phyloP scores from a whole-genome alignment of 30 jellyfish, hydroid and myxozoan genomes.

The Aurelia coerulea region DNA sequence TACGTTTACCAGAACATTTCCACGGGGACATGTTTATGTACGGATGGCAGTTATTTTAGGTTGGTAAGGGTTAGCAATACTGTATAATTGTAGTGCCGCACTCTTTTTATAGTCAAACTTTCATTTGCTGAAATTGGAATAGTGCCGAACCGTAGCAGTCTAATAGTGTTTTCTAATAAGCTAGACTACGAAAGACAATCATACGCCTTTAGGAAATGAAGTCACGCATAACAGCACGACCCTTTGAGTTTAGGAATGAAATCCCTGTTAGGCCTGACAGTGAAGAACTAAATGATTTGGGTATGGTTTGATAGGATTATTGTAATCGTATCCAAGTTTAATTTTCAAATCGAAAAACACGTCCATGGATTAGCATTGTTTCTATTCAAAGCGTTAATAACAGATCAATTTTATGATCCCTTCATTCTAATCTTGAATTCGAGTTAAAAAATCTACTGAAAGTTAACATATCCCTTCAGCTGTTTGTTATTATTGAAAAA shows the following conservation, averaged over 20 bases:
- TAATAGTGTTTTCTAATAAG: too few relatives aligned
- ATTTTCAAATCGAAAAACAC: not conserved
- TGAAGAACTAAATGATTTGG: not conserved
- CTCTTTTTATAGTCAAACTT: too few relatives aligned
- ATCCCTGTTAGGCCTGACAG: not conserved
- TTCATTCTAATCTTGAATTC: not conserved
- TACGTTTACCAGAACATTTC: too few relatives aligned
- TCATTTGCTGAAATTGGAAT: too few relatives aligned
- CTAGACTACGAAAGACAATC: too few relatives aligned
- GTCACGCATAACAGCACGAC: too few relatives aligned
- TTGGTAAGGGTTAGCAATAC: too few relatives aligned
- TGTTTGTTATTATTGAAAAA: slow-evolving; percentile 50
- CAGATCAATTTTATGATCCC: not conserved
- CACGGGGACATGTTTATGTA: too few relatives aligned
- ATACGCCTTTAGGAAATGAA: too few relatives aligned
- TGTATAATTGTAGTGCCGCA: too few relatives aligned
- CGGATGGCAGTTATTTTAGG: too few relatives aligned
- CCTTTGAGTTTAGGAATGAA: not conserved
- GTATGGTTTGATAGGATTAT: not conserved
- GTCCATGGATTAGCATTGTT: not conserved
- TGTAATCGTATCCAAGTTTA: not conserved
- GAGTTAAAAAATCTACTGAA: slow-evolving; percentile 30
- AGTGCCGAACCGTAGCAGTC: too few relatives aligned
- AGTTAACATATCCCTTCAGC: slow-evolving; percentile 31
- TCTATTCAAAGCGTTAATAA: not conserved